These are phyloP conservation scores for Lasioglossum villosulum DNA, from an alignment of 2,888 invertebrate genomes.

Conservation along the genomic window DNA sequence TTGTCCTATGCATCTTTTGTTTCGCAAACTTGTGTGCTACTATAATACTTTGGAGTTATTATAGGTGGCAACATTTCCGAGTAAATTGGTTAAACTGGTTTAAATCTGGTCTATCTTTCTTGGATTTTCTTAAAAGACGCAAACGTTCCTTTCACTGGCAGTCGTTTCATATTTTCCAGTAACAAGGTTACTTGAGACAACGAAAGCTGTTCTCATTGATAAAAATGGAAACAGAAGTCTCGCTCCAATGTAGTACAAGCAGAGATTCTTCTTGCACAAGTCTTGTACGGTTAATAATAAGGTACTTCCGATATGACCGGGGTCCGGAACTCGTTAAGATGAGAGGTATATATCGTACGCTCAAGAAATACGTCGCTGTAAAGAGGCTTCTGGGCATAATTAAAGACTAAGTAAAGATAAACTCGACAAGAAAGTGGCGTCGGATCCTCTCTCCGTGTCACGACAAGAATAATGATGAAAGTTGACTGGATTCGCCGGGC, in stretches of 20 bases:
- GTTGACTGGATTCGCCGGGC: slow-evolving; percentile 35
- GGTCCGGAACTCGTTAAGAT: not conserved
- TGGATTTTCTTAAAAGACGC: not conserved
- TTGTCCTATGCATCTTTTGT: too few relatives aligned
- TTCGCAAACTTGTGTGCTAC: too few relatives aligned
- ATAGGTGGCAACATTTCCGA: too few relatives aligned
- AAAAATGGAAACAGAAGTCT: not conserved
- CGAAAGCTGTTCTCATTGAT: not conserved
- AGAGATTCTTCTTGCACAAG: not conserved
- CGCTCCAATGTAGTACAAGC: too few relatives aligned
- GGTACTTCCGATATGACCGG: not conserved
- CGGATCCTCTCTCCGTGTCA: slow-evolving; percentile 24
- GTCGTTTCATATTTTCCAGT: not conserved
- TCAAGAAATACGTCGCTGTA: not conserved
- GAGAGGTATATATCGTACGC: not conserved
- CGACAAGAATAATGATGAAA: slow-evolving; percentile 65
- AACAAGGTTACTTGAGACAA: not conserved
- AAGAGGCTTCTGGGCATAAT: slow-evolving; percentile 14
- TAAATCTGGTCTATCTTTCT: not conserved
- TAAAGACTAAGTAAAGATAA: slow-evolving; percentile 13
- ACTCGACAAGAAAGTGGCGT: slow-evolving; percentile 33
- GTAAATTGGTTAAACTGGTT: not conserved
- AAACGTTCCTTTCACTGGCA: not conserved
- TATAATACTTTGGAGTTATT: too few relatives aligned
- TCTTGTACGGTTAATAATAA: not conserved